These are phyloP conservation scores for Calidris pugnax DNA, from an alignment of 2,113 vertebrate species.

Conservation along the genomic window DNA sequence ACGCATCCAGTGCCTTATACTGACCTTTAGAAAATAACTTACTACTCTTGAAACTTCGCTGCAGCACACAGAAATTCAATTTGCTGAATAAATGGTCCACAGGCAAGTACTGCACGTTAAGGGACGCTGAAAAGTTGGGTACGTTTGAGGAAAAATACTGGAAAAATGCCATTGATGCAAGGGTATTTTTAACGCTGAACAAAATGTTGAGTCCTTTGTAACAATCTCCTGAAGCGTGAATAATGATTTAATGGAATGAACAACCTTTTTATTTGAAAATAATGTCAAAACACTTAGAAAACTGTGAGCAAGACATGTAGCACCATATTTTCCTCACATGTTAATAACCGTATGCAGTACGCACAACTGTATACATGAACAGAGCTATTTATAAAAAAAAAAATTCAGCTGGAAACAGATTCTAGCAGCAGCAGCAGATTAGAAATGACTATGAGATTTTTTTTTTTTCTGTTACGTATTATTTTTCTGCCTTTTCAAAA, in stretches of 20 bases:
- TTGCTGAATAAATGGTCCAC: background rate
- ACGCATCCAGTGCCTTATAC: background rate
- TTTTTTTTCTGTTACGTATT: conserved; percentile 28
- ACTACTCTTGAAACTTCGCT: background rate
- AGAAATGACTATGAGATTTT: conserved; percentile 30
- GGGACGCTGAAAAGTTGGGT: background rate
- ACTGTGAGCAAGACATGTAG: conserved; percentile 48
- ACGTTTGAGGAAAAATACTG: background rate
- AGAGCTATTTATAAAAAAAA: background rate
- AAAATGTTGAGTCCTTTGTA: conserved; percentile 30
- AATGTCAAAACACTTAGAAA: conserved; percentile 30
- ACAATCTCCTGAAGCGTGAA: conserved; percentile 37
- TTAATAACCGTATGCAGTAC: background rate
- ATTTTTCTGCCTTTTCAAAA: conserved; percentile 56
- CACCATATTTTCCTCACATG: conserved; percentile 43
- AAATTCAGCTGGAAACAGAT: background rate
- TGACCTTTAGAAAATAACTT: background rate
- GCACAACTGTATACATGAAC: background rate
- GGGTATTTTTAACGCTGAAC: conserved; percentile 30
- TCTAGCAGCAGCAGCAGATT: conserved; percentile 50
- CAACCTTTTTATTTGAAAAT: background rate
- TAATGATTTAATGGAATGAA: conserved; percentile 56
- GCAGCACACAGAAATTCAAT: background rate
- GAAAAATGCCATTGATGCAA: background rate
- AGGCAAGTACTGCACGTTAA: background rate